Base-by-base conservation (phyloP, 1,140 invertebrate species). In the Choristoneura fumiferana region DNA sequence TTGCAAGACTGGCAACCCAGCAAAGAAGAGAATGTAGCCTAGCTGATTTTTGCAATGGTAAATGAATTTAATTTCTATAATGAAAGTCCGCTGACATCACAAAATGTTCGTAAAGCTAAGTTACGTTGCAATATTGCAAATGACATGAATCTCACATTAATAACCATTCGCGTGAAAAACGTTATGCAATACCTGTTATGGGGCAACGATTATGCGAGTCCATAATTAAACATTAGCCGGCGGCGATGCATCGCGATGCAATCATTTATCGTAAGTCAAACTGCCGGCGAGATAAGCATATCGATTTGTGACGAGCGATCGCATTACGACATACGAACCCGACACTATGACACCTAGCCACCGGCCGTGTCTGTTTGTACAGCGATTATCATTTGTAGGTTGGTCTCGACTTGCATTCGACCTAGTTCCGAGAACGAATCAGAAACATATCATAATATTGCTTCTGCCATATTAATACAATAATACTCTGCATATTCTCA, bases 211-310 rank as follows among this genome's bases (percentile, higher is more conserved):
- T 29, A 40, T 29, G 12, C 22, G 6, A 3, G 22, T 34, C 35
- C 17, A 56, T 70, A 69, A 73, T 76, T 73, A 78, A 83, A 87
- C 69, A 80, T 78, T 78, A 74, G 68, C 69, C 58, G 69, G 70
- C 67, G 73, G 73, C 65, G 71, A 75, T 81, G 77, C 77, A 73
- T 67, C 58, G 63, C 62, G 49, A 77, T 76, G 69, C 63, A 71
- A 75, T 80, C 61, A 65, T 72, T 77, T 82, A 83, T 88, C 78
- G 69, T 76, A 73, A 84, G 62, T 78, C 77, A 78, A 78, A 81
- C 67, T 81, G 60, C 63, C 60, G 64, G 58, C 52, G 68, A 67
- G 71, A 76, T 76, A 78, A 78, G 63, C 54, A 74, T 84, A 83
- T 79, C 74, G 76, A 81, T 74, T 81, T 61, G 63, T 76, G 73